Evolutionary conservation across 1,140 invertebrate species (phyloP), one percentile per base, ranked within the genome.

Genomic region (Drosophila serrata): DNA sequence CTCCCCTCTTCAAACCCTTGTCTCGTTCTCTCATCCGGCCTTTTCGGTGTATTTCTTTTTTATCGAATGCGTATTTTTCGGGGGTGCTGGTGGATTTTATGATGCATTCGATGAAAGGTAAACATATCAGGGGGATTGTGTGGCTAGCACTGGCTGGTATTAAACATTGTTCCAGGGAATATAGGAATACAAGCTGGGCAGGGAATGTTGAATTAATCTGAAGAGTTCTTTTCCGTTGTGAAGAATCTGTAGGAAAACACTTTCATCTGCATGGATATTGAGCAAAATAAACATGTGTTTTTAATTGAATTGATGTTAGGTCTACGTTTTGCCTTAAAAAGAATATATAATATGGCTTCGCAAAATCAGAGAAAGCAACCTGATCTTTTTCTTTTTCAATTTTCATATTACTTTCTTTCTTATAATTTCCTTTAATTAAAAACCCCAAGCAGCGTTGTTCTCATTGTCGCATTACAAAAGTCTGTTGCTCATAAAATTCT

Each of bases 91-190:
- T 22, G 40, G 74, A 53, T 45, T 59, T 77, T 19, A 68, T 55
- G 73, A 48, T 46, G 53, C 55, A 76, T 68, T 77, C 74, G 74
- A 68, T 77, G 74, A 77, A 77, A 77, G 48, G 74, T 77, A 77
- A 77, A 77, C 74, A 68, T 77, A 77, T 77, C 74, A 68, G 53
- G 33, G 35, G 24, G 45, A 77, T 77, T 42, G 40, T 60, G 46
- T 49, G 55, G 73, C 62, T 37, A 35, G 73, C 74, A 60, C 42
- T 48, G 74, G 27, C 13, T 60, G 55, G 48, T 35, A 58, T 58
- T 53, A 65, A 17, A 53, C 37, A 40, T 43, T 6, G 58, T 60
- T 53, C n/a, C 60, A 40, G 8, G 12, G 19, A 22, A 29, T 7
- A 11, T 43, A 22, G 29, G 8, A 35, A 39, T 15, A 31, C 12